Conservation (phyloP, 2,888 invertebrate genomes). For the Plusia festucae region DNA sequence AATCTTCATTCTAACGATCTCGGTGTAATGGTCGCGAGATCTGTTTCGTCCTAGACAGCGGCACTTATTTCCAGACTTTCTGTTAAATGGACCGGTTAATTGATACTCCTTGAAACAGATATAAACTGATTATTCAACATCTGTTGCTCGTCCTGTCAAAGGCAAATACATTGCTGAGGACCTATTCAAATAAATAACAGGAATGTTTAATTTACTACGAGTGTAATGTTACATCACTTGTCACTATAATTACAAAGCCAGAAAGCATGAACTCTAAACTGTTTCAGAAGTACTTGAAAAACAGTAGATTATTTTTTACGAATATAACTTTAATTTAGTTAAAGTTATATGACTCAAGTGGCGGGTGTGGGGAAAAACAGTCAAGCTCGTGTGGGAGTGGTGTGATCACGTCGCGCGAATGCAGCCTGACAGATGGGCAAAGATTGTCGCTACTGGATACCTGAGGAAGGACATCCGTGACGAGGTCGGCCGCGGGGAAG, state of each 20-base stretch:
- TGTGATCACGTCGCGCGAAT: too few relatives aligned
- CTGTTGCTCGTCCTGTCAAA: conserved; percentile 64
- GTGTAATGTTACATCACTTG: too few relatives aligned
- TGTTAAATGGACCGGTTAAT: conserved; percentile 77
- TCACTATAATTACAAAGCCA: too few relatives aligned
- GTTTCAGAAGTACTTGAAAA: not conserved
- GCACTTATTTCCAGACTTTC: conserved; percentile 77
- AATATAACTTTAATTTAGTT: too few relatives aligned
- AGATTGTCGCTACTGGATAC: too few relatives aligned
- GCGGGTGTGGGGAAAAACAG: too few relatives aligned
- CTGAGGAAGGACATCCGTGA: too few relatives aligned
- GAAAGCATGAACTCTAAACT: not conserved
- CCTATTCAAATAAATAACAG: conserved; percentile 35
- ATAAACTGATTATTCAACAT: conserved; percentile 72
- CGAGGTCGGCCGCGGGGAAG: too few relatives aligned
- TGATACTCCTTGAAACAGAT: conserved; percentile 66
- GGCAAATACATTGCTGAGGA: conserved; percentile 46
- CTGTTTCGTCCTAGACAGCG: conserved; percentile 72
- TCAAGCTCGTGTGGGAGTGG: too few relatives aligned
- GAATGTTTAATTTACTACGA: too few relatives aligned
- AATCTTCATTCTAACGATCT: conserved; percentile 77
- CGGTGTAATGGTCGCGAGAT: conserved; percentile 68
- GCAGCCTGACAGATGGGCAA: too few relatives aligned
- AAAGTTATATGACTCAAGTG: too few relatives aligned
- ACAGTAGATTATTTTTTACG: not conserved